Evolutionary conservation across 2,113 vertebrate species (phyloP), one percentile per base, ranked within the genome.

Genomic region (Serinus canaria): DNA sequence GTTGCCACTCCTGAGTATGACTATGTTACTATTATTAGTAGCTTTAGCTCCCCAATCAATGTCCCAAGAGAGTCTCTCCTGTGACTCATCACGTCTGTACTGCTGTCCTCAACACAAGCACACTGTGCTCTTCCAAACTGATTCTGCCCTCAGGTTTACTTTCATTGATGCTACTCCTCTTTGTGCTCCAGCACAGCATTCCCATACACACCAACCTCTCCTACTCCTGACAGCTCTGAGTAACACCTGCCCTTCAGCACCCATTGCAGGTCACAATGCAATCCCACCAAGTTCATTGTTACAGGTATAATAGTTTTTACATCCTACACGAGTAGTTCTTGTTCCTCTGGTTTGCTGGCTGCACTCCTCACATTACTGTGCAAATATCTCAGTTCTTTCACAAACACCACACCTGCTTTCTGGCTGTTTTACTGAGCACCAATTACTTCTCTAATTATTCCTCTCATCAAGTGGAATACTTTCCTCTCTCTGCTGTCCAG

Each of bases 311-410:
- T 11, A 52, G 35, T 49, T 91, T 87, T 91, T 79, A 89, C 22
- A 78, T 82, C 69, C 74, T 49, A 49, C 77, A 89, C 77, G 49
- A 73, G 96, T 50, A 81, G 81, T 87, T 96, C 95, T 82, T 22
- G 94, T 91, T 97, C 89, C 96, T 95, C 94, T 89, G 83, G 87
- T 95, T 94, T 92, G 44, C 83, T 73, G 92, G 87, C 74, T 95
- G 81, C n/a, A 18, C 89, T 92, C 73, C 69, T 82, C 15, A 2
- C 83, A 11, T 82, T 92, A 91, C 69, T 39, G 83, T 55, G 74
- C 77, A 85, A 96, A 82, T 78, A 87, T 49, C 62, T 49, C 69
- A 24, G 24, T 43, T 87, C 80, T 92, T 76, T 87, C 87, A 84
- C 17, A 63, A 89, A 74, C 2, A 3, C 94, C 96, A 91, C 95